Percentiles rank a stretch among this genome's conserved stretches.
phyloP scores from a whole-genome alignment of 1,140 invertebrate species.

The Epicauta chinensis region DNA sequence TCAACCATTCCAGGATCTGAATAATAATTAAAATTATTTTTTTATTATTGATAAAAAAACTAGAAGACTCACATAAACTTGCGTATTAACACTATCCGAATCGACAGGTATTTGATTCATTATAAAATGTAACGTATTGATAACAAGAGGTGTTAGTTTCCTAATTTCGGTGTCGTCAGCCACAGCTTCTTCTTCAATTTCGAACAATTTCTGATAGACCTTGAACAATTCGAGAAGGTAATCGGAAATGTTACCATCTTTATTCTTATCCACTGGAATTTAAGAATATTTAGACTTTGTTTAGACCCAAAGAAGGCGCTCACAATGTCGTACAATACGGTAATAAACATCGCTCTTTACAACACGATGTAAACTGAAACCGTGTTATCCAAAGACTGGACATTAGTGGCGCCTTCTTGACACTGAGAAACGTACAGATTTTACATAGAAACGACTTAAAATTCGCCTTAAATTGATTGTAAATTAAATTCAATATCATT shows the following conservation, averaged over 20 bases:
- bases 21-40: slow-evolving; percentile 3
- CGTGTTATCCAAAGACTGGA: no score
- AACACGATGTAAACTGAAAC: no score
- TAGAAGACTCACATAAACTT: no score
- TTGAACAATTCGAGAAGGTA: slow-evolving; percentile 29
- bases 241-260: slow-evolving; percentile 15
- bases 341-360: no score
- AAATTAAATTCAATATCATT: slow-evolving; percentile 47
- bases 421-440: slow-evolving; percentile 46
- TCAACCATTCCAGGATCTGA: slow-evolving; percentile 44
- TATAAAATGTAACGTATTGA: slow-evolving; percentile 42
- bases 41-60: background rate
- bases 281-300: no score
- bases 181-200: slow-evolving; percentile 36
- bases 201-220: slow-evolving; percentile 34
- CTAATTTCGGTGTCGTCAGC: slow-evolving; percentile 32
- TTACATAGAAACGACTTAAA: slow-evolving; percentile 45
- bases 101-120: slow-evolving; percentile 40
- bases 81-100: slow-evolving; percentile 14
- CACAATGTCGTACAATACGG: no score
- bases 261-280: slow-evolving; percentile 16
- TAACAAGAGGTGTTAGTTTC: slow-evolving; percentile 41
- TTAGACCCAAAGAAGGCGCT: no score
- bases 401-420: background rate
- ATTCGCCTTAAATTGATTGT: slow-evolving; percentile 41